Evolutionary conservation across 2,113 vertebrate genomes (phyloP).

Genomic region (Telmatochromis sp.): DNA sequence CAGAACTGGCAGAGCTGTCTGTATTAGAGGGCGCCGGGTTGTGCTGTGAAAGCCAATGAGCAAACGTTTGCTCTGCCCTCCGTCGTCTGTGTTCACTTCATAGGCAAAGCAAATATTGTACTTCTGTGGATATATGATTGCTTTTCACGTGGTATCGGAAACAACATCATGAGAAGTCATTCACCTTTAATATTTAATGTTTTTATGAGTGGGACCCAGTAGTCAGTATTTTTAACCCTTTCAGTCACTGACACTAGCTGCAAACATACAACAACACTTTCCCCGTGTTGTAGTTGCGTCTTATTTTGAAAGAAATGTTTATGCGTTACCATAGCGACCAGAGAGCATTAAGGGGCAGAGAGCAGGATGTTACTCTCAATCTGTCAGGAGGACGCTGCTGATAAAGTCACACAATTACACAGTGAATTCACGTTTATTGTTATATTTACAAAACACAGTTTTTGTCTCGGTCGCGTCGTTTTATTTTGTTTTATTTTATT

Average conservation of each 20-base stretch:
- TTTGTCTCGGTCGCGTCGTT: background rate
- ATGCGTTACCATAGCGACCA: accelerated
- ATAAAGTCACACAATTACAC: background rate
- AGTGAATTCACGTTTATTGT: background rate
- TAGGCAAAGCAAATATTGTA: background rate
- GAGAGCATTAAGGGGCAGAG: background rate
- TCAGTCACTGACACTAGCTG: accelerated
- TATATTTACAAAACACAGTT: background rate
- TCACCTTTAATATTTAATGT: background rate
- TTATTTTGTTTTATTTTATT: background rate
- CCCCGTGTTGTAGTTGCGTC: accelerated
- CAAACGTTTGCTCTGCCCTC: background rate
- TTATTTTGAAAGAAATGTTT: background rate
- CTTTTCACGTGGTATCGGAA: background rate
- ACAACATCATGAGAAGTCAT: background rate
- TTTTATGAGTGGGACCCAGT: background rate
- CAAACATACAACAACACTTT: background rate
- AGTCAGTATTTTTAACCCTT: accelerated
- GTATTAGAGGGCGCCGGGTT: background rate
- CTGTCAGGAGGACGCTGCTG: background rate
- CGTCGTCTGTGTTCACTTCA: background rate
- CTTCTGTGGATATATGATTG: background rate
- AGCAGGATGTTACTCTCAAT: accelerated
- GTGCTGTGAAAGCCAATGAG: conserved; percentile 15
- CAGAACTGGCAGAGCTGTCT: background rate